A percentile compares a stretch with the other conserved stretches of the same genome.
phyloP scores from a whole-genome alignment of 1,140 invertebrate species.

The Meloidogyne hapla region DNA sequence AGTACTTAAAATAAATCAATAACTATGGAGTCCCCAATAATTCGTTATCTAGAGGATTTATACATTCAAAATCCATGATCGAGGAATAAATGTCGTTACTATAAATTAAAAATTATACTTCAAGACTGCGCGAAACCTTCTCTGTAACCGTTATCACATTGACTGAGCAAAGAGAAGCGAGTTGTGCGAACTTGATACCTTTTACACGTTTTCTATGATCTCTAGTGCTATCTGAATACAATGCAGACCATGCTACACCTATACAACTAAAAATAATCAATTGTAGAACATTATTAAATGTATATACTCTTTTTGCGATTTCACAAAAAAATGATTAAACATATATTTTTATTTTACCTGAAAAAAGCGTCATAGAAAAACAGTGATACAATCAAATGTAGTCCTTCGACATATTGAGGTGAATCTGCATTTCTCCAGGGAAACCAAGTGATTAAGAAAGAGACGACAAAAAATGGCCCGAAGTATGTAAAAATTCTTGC shows the following conservation, averaged over 20 bases:
- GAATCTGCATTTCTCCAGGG: conserved; percentile 59
- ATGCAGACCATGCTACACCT: conserved; percentile 64
- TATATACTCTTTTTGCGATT: no score
- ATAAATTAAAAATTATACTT: conserved; percentile 44
- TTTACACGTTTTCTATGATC: conserved; percentile 60
- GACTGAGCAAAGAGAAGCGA: conserved; percentile 54
- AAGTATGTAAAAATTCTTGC: conserved; percentile 64
- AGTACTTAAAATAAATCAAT: no score
- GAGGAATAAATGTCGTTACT: background rate
- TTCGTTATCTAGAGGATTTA: no score
- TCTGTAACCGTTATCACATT: conserved; percentile 48
- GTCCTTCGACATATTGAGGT: conserved; percentile 56
- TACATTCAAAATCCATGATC: no score
- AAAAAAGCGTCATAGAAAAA: conserved; percentile 67
- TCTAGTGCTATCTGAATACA: conserved; percentile 65
- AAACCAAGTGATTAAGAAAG: conserved; percentile 66
- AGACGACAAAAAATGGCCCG: conserved; percentile 64
- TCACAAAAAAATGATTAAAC: background rate
- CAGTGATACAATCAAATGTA: conserved; percentile 65
- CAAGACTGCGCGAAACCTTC: conserved; percentile 60
- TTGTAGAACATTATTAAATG: background rate
- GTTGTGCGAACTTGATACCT: conserved; percentile 62
- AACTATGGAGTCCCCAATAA: no score
- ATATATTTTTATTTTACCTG: conserved; percentile 55
- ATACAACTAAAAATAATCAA: conserved; percentile 55